A percentile compares a stretch with the other conserved stretches of the same genome.
phyloP scores from a whole-genome alignment of 2,797 vertebrate genomes.

The Anolis apletophallus region DNA sequence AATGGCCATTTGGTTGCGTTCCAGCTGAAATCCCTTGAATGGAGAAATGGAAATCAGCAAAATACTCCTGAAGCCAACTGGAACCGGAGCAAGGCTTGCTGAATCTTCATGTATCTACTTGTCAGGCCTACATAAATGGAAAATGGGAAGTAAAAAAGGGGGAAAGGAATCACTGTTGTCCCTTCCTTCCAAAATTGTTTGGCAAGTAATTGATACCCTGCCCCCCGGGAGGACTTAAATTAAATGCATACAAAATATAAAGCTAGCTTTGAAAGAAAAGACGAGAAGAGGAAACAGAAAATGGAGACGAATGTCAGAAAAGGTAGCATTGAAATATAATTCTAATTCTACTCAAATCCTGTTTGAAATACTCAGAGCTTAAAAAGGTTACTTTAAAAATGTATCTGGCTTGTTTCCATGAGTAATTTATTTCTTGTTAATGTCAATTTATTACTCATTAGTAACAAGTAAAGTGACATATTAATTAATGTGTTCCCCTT shows the following conservation, averaged over 20 bases:
- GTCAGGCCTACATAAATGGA: neutral
- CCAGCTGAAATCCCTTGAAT: constrained; percentile 29
- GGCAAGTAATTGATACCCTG: neutral
- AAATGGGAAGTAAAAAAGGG: neutral
- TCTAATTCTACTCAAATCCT: neutral
- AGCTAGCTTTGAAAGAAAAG: neutral
- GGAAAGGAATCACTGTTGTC: neutral
- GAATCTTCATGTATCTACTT: constrained; percentile 32
- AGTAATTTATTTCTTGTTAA: too few relatives aligned
- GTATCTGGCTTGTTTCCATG: too few relatives aligned
- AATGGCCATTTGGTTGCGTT: constrained; percentile 18
- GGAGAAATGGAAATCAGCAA: constrained; percentile 2
- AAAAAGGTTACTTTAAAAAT: neutral
- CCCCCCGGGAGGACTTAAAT: neutral
- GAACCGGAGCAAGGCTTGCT: constrained; percentile 37
- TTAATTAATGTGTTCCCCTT: too few relatives aligned
- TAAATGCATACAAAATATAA: neutral
- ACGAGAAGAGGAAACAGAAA: neutral
- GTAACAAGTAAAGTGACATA: too few relatives aligned
- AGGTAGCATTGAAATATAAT: neutral
- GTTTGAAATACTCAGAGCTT: neutral
- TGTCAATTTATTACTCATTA: too few relatives aligned
- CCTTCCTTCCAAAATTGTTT: constrained; percentile 25
- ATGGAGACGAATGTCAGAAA: neutral
- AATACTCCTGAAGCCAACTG: constrained; percentile 26